A percentile compares a stretch with the other conserved stretches of the same genome.
Conservation (phyloP, 2,888 invertebrate genomes). For the Eupithecia subumbrata region DNA sequence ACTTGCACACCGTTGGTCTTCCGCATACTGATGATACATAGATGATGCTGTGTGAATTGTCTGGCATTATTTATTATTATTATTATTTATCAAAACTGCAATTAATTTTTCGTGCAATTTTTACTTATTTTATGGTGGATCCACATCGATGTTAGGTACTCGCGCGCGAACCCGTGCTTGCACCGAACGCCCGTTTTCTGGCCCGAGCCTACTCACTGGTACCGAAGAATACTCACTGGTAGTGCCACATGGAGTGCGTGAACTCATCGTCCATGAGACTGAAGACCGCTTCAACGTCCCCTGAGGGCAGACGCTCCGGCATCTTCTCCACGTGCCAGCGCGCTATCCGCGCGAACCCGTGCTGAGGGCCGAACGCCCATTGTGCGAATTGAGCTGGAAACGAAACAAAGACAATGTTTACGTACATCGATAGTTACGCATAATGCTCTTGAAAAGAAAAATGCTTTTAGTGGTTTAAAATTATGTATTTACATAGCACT, state of each 20-base stretch:
- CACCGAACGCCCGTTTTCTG: not conserved
- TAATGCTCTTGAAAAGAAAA: not conserved
- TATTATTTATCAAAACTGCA: no score
- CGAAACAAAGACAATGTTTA: not conserved
- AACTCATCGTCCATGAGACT: slow-evolving; percentile 96
- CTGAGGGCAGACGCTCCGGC: slow-evolving; percentile 94
- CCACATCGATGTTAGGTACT: not conserved
- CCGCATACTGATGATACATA: no score
- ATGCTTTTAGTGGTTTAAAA: not conserved
- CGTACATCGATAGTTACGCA: not conserved
- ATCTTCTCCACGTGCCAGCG: slow-evolving; percentile 96
- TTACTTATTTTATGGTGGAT: not conserved
- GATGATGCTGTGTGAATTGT: no score
- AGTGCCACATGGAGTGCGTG: slow-evolving; percentile 97
- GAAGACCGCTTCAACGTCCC: slow-evolving; percentile 96
- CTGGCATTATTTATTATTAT: no score
- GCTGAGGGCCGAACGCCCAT: slow-evolving; percentile 97
- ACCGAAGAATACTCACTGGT: slow-evolving; percentile 87
- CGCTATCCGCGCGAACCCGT: slow-evolving; percentile 97
- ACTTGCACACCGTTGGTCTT: no score
- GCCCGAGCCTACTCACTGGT: slow-evolving; percentile 85
- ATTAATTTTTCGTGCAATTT: not conserved
- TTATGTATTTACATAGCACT: not conserved
- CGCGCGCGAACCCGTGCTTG: not conserved
- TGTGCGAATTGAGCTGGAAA: slow-evolving; percentile 95